Evolutionary conservation across 2,888 invertebrate species (phyloP), one percentile per base, ranked within the genome.

Genomic region (Volucella zonaria): DNA sequence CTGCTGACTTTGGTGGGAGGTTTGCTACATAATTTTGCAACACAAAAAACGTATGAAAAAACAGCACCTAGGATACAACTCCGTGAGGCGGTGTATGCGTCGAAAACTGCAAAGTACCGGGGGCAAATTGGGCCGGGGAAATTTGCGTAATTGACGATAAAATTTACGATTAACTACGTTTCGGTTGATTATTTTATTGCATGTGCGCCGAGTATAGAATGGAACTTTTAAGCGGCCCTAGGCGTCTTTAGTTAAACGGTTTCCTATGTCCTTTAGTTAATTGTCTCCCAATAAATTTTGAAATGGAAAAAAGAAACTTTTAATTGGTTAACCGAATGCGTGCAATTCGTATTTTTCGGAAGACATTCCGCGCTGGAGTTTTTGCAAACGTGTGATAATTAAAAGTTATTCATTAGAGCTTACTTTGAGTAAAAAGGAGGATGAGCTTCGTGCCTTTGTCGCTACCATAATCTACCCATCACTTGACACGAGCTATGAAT

Each of bases 141-240:
- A 80, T 54, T 67, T 85, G 83, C 80, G 71, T 80, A 85, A 85
- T 85, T 85, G 83, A 85, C 83, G 83, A 85, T 85, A 85, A 85
- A 85, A 85, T 80, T 85, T 76, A 85, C 66, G 75, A 80, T 71
- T 71, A 80, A 80, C 83, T 76, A 58, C 51, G 71, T 68, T 70
- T 64, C 82, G 74, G 82, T 54, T 78, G 78, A 75, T 79, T 70
- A 66, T 66, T 79, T 79, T 59, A 59, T 79, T 79, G 59, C 74
- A 74, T 64, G 74, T 18, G 47, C 61, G 14, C 14, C 31, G 1
- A 31, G 31, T 6, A 31, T 31, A 6, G 49, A 62, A 56, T 54
- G 45, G 31, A 38, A 56, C 4, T 31, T 58, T 40, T 43, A 14
- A n/a, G 31, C 49, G 11, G 47, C 2, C 18, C 14, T 47, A 52